phyloP scores from a whole-genome alignment of 2,113 vertebrate species.

The Stictonetta naevosa region DNA sequence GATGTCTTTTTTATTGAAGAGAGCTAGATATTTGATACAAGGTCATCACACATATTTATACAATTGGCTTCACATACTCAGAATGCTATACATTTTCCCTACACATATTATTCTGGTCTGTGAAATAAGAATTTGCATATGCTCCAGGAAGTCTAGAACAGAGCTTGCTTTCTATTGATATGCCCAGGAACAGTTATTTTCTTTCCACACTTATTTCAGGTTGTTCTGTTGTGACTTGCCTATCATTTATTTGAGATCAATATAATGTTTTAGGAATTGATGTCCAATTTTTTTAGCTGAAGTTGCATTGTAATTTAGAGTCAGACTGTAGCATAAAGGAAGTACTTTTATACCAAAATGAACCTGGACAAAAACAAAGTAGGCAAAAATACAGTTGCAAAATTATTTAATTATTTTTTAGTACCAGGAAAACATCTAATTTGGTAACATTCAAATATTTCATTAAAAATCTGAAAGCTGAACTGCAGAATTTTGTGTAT shows the following conservation, averaged over 20 bases:
- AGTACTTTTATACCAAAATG: background rate
- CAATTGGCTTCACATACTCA: background rate
- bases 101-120: background rate
- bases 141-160: background rate
- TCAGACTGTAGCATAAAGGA: background rate
- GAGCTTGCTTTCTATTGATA: background rate
- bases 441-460: background rate
- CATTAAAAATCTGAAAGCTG: background rate
- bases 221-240: background rate
- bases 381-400: background rate
- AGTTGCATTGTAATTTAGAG: background rate
- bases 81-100: background rate
- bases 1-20: background rate
- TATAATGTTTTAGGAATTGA: constrained; percentile 24
- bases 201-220: background rate
- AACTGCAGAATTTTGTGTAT: background rate
- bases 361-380: background rate
- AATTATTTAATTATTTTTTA: background rate
- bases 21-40: background rate
- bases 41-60: background rate
- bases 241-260: constrained; percentile 20
- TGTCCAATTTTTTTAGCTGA: constrained; percentile 25
- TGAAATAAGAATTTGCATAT: background rate
- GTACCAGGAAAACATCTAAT: background rate
- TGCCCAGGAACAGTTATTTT: background rate